Conservation (phyloP, 2,888 invertebrate species). For the Clostera curtula region DNA sequence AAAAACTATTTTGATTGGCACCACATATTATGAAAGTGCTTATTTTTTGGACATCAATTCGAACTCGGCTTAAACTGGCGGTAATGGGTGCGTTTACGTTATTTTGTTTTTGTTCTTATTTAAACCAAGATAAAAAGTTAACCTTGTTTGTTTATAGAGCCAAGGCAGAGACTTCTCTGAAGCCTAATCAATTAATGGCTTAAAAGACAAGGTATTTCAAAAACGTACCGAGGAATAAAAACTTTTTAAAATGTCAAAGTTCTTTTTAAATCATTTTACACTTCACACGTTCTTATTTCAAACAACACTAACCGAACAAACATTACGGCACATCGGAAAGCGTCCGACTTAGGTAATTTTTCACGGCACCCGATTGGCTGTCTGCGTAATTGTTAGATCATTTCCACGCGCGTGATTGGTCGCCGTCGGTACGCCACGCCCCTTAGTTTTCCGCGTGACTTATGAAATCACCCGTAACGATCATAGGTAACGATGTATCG, state of each 20-base stretch:
- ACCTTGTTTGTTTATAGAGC: neutral
- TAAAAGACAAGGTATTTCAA: neutral
- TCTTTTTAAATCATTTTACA: too few species aligned
- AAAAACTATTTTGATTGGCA: too few species aligned
- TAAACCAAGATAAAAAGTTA: too few species aligned
- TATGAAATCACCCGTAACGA: constrained; percentile 48
- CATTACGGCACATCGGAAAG: constrained; percentile 23
- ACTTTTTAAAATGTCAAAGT: too few species aligned
- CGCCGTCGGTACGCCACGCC: constrained; percentile 41
- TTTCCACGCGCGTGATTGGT: constrained; percentile 40
- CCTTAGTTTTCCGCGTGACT: constrained; percentile 38
- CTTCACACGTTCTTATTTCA: constrained; percentile 11
- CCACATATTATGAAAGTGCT: too few species aligned
- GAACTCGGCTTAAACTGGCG: too few species aligned
- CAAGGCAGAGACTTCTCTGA: too few species aligned
- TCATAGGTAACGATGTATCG: too few species aligned
- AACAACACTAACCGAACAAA: constrained; percentile 26
- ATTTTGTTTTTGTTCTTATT: too few species aligned
- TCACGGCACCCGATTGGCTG: constrained; percentile 34
- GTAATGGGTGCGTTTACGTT: too few species aligned
- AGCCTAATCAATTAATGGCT: too few species aligned
- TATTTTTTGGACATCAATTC: too few species aligned
- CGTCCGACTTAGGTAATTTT: constrained; percentile 23
- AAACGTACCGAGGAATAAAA: neutral
- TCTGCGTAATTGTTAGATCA: constrained; percentile 39